A percentile compares a stretch with the other conserved stretches of the same genome.
Evolutionary conservation across 2,797 vertebrate species (phyloP).

Genomic region (Sylvia borin): DNA sequence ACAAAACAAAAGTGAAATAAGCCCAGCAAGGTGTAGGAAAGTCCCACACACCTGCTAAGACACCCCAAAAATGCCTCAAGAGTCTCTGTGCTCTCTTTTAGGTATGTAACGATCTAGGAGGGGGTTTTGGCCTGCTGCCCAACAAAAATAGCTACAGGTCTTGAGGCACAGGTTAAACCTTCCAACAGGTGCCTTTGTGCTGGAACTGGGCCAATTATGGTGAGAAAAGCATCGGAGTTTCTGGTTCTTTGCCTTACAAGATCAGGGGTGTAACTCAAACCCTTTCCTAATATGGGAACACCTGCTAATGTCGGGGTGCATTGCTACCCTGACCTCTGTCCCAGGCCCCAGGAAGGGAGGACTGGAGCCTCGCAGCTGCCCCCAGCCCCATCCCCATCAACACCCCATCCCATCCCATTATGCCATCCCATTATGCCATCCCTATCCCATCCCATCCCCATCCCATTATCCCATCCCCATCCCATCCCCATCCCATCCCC

Average conservation of each 20-base stretch:
- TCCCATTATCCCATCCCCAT: too few species aligned
- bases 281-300: background rate
- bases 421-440: too few species aligned
- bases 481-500: too few species aligned
- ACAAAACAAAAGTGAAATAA: background rate
- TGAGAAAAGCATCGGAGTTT: background rate
- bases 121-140: background rate
- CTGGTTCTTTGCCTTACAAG: background rate
- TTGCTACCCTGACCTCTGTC: background rate
- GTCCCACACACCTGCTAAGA: background rate
- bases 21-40: background rate
- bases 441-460: too few species aligned
- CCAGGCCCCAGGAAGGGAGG: background rate
- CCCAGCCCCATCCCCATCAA: accelerated
- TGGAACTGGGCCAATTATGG: background rate
- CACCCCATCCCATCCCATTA: too few species aligned
- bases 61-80: background rate
- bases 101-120: background rate
- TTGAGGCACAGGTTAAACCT: background rate
- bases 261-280: background rate
- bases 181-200: background rate
- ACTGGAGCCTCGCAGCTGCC: background rate
- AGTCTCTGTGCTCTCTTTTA: background rate
- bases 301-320: background rate
- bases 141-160: background rate